Evolutionary conservation across 2,113 vertebrate genomes (phyloP).

Genomic region (Macquaria ambigua): DNA sequence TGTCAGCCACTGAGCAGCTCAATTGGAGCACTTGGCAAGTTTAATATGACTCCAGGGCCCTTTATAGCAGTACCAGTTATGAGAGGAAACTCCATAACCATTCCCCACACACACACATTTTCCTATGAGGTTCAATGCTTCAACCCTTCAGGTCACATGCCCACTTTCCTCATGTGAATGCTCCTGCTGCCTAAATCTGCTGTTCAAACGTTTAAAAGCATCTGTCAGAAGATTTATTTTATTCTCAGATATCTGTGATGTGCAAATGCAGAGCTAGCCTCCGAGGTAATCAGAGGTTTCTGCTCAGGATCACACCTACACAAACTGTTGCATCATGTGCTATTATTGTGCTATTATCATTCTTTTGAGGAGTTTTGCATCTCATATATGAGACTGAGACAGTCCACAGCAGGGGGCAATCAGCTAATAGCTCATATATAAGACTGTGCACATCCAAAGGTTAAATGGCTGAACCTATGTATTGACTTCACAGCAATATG

Average conservation of each 20-base stretch:
- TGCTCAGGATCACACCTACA: conserved; percentile 61
- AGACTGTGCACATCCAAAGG: conserved; percentile 22
- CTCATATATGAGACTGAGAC: conserved; percentile 12
- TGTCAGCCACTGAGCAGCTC: not conserved
- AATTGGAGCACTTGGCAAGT: conserved; percentile 12
- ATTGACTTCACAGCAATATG: conserved; percentile 35
- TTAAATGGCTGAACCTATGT: conserved; percentile 46
- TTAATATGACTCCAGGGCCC: conserved; percentile 16
- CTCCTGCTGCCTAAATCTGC: conserved; percentile 29
- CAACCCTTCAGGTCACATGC: conserved; percentile 27
- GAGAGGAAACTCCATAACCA: conserved; percentile 27
- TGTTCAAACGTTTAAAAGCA: conserved; percentile 42
- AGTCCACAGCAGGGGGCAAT: not conserved
- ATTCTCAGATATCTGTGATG: conserved; percentile 51
- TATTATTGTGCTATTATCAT: conserved; percentile 54
- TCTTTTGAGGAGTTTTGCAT: conserved; percentile 46
- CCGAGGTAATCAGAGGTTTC: conserved; percentile 57
- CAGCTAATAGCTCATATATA: conserved; percentile 39
- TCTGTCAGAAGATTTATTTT: conserved; percentile 26
- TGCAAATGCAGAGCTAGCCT: conserved; percentile 54
- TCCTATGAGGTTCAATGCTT: conserved; percentile 9
- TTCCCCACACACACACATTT: conserved; percentile 39
- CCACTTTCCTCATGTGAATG: not conserved
- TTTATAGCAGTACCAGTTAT: not conserved
- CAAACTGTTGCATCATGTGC: conserved; percentile 56